Conservation (phyloP, 1,140 invertebrate species). For the Drosophila lacteicornis region DNA sequence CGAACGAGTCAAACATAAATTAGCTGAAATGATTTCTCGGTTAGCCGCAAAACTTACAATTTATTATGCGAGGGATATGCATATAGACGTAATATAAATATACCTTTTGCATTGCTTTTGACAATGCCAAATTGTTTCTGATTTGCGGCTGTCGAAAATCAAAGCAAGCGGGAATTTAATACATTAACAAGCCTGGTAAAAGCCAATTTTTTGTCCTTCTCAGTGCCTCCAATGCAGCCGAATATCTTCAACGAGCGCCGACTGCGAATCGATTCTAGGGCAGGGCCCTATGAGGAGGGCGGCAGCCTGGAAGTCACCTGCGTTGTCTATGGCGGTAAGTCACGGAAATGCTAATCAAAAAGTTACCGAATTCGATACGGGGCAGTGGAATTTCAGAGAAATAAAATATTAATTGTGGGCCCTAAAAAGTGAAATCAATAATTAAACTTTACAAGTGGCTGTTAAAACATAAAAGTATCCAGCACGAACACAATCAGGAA, state of each 20-base stretch:
- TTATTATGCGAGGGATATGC: conserved; percentile 55
- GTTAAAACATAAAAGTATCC: conserved; percentile 63
- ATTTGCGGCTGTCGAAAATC: conserved; percentile 53
- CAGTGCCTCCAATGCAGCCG: conserved; percentile 93
- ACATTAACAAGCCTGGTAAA: conserved; percentile 14
- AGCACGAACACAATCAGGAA: conserved; percentile 63
- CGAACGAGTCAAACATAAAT: conserved; percentile 54
- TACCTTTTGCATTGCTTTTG: conserved; percentile 21
- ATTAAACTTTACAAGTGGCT: conserved; percentile 68
- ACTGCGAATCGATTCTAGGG: conserved; percentile 88
- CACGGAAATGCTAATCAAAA: conserved; percentile 15
- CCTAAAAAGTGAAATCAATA: conserved; percentile 56
- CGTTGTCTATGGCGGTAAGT: conserved; percentile 93
- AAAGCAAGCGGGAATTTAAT: conserved; percentile 1
- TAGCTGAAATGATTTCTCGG: conserved; percentile 72
- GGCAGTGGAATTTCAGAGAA: neutral
- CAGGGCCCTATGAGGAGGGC: conserved; percentile 94
- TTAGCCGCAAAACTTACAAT: conserved; percentile 69
- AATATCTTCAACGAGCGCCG: conserved; percentile 92
- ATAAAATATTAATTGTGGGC: conserved; percentile 31
- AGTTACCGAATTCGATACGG: neutral
- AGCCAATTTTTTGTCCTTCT: conserved; percentile 68
- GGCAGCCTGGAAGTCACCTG: conserved; percentile 92
- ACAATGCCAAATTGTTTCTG: conserved; percentile 61
- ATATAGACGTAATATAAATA: conserved; percentile 13